A percentile compares a stretch with the other conserved stretches of the same genome.
Conservation (phyloP, 2,797 vertebrate species). For the Phrynocephalus vlangalii region DNA sequence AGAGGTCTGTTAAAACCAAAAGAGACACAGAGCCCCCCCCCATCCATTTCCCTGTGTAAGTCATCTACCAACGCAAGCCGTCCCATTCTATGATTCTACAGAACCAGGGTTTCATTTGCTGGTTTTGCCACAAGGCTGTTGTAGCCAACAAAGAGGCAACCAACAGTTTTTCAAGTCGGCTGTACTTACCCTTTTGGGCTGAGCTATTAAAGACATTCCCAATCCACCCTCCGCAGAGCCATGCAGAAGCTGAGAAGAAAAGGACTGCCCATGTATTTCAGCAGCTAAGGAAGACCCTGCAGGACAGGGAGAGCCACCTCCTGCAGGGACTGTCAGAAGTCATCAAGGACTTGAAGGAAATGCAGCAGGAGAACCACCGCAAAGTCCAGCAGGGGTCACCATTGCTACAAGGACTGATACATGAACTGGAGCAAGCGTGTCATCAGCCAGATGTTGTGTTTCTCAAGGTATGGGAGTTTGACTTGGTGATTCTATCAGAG, state of each 20-base stretch:
- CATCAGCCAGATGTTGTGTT: not conserved
- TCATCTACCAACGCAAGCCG: too few relatives aligned
- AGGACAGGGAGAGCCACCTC: not conserved
- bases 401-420: not conserved
- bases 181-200: not conserved
- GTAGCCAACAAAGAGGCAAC: not conserved
- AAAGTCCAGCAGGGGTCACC: not conserved
- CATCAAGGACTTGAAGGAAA: not conserved
- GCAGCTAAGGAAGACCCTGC: not conserved
- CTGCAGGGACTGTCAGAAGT: slow-evolving; percentile 2
- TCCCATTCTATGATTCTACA: too few relatives aligned
- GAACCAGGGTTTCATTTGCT: not conserved
- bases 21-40: too few relatives aligned
- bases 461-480: slow-evolving; percentile 9
- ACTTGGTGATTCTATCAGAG: not conserved
- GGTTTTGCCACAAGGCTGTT: not conserved
- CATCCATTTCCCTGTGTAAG: too few relatives aligned
- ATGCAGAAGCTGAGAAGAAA: not conserved
- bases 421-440: slow-evolving; percentile 2
- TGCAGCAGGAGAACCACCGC: not conserved
- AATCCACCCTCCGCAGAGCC: not conserved
- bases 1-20: too few relatives aligned
- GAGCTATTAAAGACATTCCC: not conserved
- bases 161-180: not conserved
- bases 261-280: not conserved